Percentiles rank a stretch among this genome's conserved stretches.
Conservation (phyloP, 30 jellyfish, hydroid and myxozoan species). For the Pseudorhiza aurosa region DNA sequence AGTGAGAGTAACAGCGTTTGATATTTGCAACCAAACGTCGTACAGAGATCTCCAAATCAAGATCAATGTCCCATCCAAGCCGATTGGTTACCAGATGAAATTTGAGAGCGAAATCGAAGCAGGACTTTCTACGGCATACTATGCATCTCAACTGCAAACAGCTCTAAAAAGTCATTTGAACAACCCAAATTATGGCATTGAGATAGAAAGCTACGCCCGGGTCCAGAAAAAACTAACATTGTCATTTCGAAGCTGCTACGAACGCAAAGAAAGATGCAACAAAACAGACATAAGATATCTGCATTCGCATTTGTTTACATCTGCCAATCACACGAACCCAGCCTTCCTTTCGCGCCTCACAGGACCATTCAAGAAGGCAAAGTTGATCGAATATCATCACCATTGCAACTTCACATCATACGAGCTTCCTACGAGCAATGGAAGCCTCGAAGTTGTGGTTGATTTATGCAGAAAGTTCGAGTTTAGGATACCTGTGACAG, state of each 20-base stretch:
- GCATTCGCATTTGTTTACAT: slow-evolving; percentile 21
- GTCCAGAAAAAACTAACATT: slow-evolving; percentile 3
- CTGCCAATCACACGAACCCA: slow-evolving; percentile 23
- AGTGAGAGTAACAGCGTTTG: slow-evolving; percentile 46
- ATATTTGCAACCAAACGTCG: slow-evolving; percentile 45
- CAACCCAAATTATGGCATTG: slow-evolving; percentile 12
- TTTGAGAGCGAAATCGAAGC: slow-evolving; percentile 15
- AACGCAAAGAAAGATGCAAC: slow-evolving; percentile 15
- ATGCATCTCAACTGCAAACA: slow-evolving; percentile 17
- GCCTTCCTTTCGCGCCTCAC: slow-evolving; percentile 19
- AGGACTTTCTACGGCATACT: slow-evolving; percentile 21
- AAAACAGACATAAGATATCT: slow-evolving; percentile 22
- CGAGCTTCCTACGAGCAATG: slow-evolving; percentile 30
- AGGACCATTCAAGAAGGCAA: slow-evolving; percentile 10
- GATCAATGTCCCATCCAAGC: slow-evolving; percentile 5
- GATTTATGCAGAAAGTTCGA: slow-evolving; percentile 39
- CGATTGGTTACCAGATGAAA: slow-evolving; percentile 21
- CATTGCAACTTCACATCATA: slow-evolving; percentile 53
- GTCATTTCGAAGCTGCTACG: slow-evolving; percentile 32
- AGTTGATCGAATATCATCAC: slow-evolving; percentile 34
- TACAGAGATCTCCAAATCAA: slow-evolving; percentile 13
- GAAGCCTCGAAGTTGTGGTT: slow-evolving; percentile 21
- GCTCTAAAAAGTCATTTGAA: slow-evolving; percentile 12
- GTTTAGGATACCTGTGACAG: slow-evolving; percentile 27
- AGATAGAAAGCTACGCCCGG: slow-evolving; percentile 22